Base-by-base conservation (phyloP, 2,797 vertebrate genomes). In the Oryzias sinensis region DNA sequence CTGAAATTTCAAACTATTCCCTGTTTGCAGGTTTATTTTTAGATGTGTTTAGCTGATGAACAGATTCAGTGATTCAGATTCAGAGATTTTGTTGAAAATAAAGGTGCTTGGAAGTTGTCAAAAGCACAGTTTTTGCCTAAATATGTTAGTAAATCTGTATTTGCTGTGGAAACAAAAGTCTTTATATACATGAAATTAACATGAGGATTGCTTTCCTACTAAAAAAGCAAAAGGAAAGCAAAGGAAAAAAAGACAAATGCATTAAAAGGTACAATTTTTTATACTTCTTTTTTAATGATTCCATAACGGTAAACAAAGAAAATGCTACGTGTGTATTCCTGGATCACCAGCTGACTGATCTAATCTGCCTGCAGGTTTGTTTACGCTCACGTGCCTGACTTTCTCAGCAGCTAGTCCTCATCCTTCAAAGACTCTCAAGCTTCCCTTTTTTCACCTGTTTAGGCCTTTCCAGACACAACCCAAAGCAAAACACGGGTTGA, bases 371-470 rank as follows among this genome's bases (percentile, higher is more conserved):
- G 24, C 14, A 14, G 2, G 7, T 45, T 27, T 57, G 54, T 49
- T 58, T 53, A 24, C 6, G 0, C 42, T 8, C 18, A 25, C 50
- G n/a, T 53, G 42, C 29, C 43, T 16, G 46, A 53, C 43, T 53
- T 43, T 41, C 37, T 51, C 46, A 40, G 14, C 55, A 57, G 9
- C 22, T 25, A 59, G 63, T 53, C 45, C 45, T 63, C 40, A 58
- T 56, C 44, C 49, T 46, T 53, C 22, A 45, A 64, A 56, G 65
- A 43, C 37, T 37, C 41, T 24, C 15, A 49, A 44, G 46, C 46
- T 13, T 18, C 27, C 5, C 16, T 56, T 41, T 18, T 42, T 53
- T 27, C 18, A 43, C 43, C 49, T 43, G 15, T 41, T 49, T 41
- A 44, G 27, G 29, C 49, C 22, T 4, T 29, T 4, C 9, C 22